These are phyloP conservation scores for Craterocephalus amniculus DNA, from an alignment of 2,797 vertebrate genomes.

Conservation along the genomic window DNA sequence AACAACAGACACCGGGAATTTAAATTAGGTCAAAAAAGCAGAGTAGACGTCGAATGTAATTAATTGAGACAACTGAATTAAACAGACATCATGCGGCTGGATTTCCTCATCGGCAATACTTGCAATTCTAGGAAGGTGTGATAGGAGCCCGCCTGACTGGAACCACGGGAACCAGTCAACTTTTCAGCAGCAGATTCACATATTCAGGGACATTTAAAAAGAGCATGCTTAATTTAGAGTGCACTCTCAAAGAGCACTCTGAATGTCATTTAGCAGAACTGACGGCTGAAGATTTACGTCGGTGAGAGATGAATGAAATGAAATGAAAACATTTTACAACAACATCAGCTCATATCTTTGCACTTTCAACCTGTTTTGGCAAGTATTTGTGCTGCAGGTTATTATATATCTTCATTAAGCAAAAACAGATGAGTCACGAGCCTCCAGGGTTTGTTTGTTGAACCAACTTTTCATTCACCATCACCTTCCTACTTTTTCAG, in stretches of 20 bases:
- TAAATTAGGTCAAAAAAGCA: constrained; percentile 66
- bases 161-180: constrained; percentile 13
- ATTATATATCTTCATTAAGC: constrained; percentile 35
- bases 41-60: constrained; percentile 66
- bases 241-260: no score
- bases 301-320: constrained; percentile 20
- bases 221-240: no score
- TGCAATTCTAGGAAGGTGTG: constrained; percentile 18
- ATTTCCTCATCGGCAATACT: constrained; percentile 46
- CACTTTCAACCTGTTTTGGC: constrained; percentile 29
- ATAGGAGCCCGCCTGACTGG: constrained; percentile 8
- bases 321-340: constrained; percentile 15
- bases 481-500: constrained; percentile 8
- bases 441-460: constrained; percentile 25
- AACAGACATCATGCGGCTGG: constrained; percentile 48
- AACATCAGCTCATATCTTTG: constrained; percentile 21
- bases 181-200: constrained; percentile 30
- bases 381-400: constrained; percentile 21
- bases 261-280: constrained; percentile 5
- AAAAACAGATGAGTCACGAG: constrained; percentile 52
- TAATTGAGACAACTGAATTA: constrained; percentile 66
- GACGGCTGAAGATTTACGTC: constrained; percentile 28
- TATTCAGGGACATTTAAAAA: constrained; percentile 13
- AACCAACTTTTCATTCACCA: constrained; percentile 31
- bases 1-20: constrained; percentile 61